Evolutionary conservation across 2,113 vertebrate genomes (phyloP).

Genomic region (Bambusicola thoracicus): DNA sequence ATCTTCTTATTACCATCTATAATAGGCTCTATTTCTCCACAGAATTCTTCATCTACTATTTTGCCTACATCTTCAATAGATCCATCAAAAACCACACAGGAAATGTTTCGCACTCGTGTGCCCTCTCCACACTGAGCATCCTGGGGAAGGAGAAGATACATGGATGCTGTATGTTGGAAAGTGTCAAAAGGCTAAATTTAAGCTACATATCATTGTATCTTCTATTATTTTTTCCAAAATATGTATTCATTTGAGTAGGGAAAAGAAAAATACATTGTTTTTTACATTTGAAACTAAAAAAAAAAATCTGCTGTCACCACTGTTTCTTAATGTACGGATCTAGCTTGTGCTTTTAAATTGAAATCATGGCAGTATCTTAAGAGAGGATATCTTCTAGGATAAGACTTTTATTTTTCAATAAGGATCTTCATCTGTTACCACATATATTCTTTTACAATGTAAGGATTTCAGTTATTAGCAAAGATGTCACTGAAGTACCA

Average conservation of each 20-base stretch:
- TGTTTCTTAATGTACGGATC: neutral
- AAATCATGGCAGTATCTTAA: neutral
- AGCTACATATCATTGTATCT: neutral
- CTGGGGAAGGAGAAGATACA: slow-evolving; percentile 57
- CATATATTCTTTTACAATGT: neutral
- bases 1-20: slow-evolving; percentile 84
- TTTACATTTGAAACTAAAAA: neutral
- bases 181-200: neutral
- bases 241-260: neutral
- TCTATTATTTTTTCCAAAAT: neutral
- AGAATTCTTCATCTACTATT: slow-evolving; percentile 93
- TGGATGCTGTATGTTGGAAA: neutral
- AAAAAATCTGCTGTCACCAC: neutral
- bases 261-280: neutral
- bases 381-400: neutral
- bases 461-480: neutral
- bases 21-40: slow-evolving; percentile 83
- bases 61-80: slow-evolving; percentile 79
- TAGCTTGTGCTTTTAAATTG: neutral
- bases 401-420: neutral
- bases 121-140: slow-evolving; percentile 94
- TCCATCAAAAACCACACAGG: slow-evolving; percentile 93
- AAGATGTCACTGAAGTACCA: neutral
- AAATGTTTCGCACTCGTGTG: slow-evolving; percentile 87
- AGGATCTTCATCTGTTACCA: neutral